phyloP scores from a whole-genome alignment of 2,888 invertebrate species.

The Crossocerus cetratus region DNA sequence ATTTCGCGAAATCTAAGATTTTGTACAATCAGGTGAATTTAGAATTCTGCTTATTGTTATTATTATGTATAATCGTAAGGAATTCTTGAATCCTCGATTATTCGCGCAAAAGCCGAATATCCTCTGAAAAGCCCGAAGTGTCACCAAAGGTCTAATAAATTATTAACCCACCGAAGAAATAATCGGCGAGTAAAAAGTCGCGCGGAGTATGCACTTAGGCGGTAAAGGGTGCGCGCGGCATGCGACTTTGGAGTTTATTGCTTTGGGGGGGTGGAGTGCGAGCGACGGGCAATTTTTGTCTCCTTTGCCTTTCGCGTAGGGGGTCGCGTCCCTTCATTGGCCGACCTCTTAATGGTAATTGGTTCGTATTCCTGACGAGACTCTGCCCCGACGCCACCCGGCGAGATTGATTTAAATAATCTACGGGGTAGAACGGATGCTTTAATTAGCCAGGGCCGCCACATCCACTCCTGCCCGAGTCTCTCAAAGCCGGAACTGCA shows the following conservation, averaged over 20 bases:
- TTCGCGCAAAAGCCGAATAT: too few relatives aligned
- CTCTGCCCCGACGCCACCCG: slow-evolving; percentile 53
- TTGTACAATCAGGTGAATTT: too few relatives aligned
- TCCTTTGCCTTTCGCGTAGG: slow-evolving; percentile 49
- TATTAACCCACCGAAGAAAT: neutral
- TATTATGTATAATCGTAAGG: too few relatives aligned
- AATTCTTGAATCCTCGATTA: too few relatives aligned
- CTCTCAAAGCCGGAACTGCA: too few relatives aligned
- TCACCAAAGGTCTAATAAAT: too few relatives aligned
- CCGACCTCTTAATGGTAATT: slow-evolving; percentile 64
- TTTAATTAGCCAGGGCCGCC: slow-evolving; percentile 52
- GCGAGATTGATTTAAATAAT: slow-evolving; percentile 67
- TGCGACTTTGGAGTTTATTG: slow-evolving; percentile 62
- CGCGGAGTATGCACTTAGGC: slow-evolving; percentile 12
- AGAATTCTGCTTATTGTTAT: too few relatives aligned
- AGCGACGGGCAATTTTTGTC: slow-evolving; percentile 52
- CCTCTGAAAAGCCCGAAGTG: too few relatives aligned
- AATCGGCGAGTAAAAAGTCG: slow-evolving; percentile 12
- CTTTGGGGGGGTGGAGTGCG: slow-evolving; percentile 43
- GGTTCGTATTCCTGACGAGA: slow-evolving; percentile 61
- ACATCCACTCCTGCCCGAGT: neutral
- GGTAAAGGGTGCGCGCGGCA: slow-evolving; percentile 51
- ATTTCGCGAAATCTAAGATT: too few relatives aligned
- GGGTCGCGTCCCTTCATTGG: slow-evolving; percentile 33
- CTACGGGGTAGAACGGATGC: slow-evolving; percentile 51